Conservation (phyloP, 1,140 invertebrate genomes). For the Scaptomyza montana region DNA sequence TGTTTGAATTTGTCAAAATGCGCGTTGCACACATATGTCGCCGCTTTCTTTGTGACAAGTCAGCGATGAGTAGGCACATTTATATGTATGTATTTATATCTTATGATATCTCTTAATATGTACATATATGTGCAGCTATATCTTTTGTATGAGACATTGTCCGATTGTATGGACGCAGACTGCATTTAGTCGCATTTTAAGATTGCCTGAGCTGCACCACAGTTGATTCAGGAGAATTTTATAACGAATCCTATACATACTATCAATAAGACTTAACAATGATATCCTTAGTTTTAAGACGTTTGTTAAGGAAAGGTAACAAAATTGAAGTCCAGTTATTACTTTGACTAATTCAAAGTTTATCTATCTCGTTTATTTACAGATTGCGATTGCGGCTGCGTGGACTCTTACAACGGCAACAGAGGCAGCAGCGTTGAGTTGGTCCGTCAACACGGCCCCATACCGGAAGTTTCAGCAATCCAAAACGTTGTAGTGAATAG, state of each 20-base stretch:
- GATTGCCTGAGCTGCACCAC: constrained; percentile 53
- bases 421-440: constrained; percentile 10
- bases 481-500: constrained; percentile 34
- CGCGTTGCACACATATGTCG: constrained; percentile 7
- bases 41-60: constrained; percentile 64
- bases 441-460: not conserved
- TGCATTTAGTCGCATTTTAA: constrained; percentile 56
- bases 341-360: not conserved
- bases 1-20: constrained; percentile 56
- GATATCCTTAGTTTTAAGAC: constrained; percentile 56
- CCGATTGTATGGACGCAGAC: constrained; percentile 23
- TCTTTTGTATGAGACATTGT: constrained; percentile 28
- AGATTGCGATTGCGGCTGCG: constrained; percentile 83
- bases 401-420: constrained; percentile 69
- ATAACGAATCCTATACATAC: not conserved
- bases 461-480: constrained; percentile 30
- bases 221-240: constrained; percentile 45
- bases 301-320: constrained; percentile 49
- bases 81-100: constrained; percentile 5
- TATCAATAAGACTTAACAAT: constrained; percentile 11
- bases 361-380: not conserved
- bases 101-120: constrained; percentile 10
- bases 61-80: constrained; percentile 9
- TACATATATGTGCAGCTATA: constrained; percentile 36
- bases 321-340: not conserved